phyloP scores from a whole-genome alignment of 2,797 vertebrate genomes.

The Hoplostethus atlanticus region DNA sequence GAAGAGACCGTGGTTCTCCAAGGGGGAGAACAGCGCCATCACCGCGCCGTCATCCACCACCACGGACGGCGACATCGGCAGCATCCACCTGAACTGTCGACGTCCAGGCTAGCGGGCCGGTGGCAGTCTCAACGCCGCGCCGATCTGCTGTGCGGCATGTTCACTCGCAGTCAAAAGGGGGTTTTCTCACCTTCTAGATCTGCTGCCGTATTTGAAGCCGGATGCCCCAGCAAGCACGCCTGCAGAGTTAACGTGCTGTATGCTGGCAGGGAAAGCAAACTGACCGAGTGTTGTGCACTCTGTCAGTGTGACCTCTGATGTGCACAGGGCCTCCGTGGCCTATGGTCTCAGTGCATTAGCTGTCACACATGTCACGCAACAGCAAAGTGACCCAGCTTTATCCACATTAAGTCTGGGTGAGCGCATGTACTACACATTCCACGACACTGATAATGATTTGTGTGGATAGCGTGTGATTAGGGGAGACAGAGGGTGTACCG shows the following conservation, averaged over 20 bases:
- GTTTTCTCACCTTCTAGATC: conserved; percentile 24
- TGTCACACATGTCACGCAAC: conserved; percentile 2
- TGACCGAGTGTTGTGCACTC: not conserved
- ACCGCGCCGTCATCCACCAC: too few relatives aligned
- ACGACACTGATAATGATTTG: not conserved
- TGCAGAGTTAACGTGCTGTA: not conserved
- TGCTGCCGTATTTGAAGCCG: conserved; percentile 19
- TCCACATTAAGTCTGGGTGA: not conserved
- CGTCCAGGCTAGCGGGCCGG: too few relatives aligned
- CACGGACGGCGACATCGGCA: too few relatives aligned
- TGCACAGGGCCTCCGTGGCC: not conserved
- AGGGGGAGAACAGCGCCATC: too few relatives aligned
- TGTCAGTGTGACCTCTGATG: conserved; percentile 6
- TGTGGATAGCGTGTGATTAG: not conserved
- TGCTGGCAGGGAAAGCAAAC: not conserved
- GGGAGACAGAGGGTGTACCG: not conserved
- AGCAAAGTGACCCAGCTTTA: not conserved
- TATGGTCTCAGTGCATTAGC: not conserved
- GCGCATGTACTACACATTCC: not conserved
- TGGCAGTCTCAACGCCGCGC: too few relatives aligned
- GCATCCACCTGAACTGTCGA: too few relatives aligned
- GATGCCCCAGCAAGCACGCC: conserved; percentile 16
- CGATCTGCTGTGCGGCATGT: too few relatives aligned
- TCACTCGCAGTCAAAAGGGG: not conserved
- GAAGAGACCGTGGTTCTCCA: too few relatives aligned